Percentiles rank a stretch among this genome's conserved stretches.
Conservation (phyloP, 2,113 vertebrate species). For the Cranoglanis bouderius region DNA sequence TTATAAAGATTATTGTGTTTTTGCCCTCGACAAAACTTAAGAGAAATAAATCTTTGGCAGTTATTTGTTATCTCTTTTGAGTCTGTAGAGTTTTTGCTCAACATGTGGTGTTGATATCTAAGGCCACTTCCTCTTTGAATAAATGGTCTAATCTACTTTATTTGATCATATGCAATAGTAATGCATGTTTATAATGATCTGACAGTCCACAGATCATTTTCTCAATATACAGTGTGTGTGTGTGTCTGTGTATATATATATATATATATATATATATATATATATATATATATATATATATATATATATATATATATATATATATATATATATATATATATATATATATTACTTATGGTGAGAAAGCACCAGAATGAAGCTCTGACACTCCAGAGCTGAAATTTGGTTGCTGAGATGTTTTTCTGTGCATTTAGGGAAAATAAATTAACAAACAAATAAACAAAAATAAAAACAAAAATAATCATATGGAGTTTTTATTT, state of each 20-base stretch:
- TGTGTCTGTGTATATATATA: no score
- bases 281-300: no score
- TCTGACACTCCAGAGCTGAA: background rate
- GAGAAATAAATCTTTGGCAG: background rate
- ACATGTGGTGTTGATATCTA: background rate
- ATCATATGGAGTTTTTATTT: no score
- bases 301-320: no score
- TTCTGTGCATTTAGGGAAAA: background rate
- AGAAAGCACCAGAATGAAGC: background rate
- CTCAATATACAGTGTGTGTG: no score
- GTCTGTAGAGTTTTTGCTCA: background rate
- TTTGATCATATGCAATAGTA: no score
- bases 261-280: no score
- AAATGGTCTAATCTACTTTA: background rate
- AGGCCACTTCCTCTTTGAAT: background rate
- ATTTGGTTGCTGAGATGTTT: background rate
- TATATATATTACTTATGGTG: background rate
- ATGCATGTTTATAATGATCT: background rate
- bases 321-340: no score
- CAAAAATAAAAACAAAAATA: no score
- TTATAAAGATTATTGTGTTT: background rate
- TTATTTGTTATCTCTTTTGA: background rate
- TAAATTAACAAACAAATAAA: background rate
- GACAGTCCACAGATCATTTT: background rate
- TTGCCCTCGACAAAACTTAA: background rate